A percentile compares a stretch with the other conserved stretches of the same genome.
phyloP scores from a whole-genome alignment of 2,113 vertebrate genomes.

The Takifugu bimaculatus region DNA sequence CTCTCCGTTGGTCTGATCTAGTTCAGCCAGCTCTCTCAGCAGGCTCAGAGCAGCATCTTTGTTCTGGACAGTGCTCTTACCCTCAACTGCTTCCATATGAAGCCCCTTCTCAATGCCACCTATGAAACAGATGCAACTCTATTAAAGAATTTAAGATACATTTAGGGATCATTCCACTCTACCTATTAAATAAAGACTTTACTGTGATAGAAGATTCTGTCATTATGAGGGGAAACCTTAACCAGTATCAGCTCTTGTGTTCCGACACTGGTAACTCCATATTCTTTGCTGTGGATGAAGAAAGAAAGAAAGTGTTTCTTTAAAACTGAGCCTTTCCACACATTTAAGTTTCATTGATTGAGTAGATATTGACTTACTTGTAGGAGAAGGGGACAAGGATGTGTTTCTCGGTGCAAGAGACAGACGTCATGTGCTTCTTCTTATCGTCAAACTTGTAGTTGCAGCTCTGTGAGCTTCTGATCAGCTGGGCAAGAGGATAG shows the following conservation, averaged over 20 bases:
- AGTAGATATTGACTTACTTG: slow-evolving; percentile 73
- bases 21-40: slow-evolving; percentile 78
- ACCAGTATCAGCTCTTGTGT: slow-evolving; percentile 84
- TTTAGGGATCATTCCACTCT: not conserved
- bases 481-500: slow-evolving; percentile 75
- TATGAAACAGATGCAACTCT: slow-evolving; percentile 40
- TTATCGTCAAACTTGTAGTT: slow-evolving; percentile 85
- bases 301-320: not conserved
- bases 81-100: slow-evolving; percentile 76
- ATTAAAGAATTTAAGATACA: not conserved
- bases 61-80: slow-evolving; percentile 69
- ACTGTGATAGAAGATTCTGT: slow-evolving; percentile 82
- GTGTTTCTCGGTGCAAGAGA: slow-evolving; percentile 84
- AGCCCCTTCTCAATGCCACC: slow-evolving; percentile 73
- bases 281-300: slow-evolving; percentile 70
- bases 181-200: slow-evolving; percentile 22
- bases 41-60: slow-evolving; percentile 73
- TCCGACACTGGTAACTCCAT: slow-evolving; percentile 80
- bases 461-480: slow-evolving; percentile 86
- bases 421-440: slow-evolving; percentile 82
- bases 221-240: slow-evolving; percentile 78
- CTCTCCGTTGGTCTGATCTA: slow-evolving; percentile 74
- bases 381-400: slow-evolving; percentile 84
- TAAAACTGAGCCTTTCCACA: not conserved
- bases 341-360: not conserved